Conservation (phyloP, 2,888 invertebrate species). For the Cheilosia urbana region DNA sequence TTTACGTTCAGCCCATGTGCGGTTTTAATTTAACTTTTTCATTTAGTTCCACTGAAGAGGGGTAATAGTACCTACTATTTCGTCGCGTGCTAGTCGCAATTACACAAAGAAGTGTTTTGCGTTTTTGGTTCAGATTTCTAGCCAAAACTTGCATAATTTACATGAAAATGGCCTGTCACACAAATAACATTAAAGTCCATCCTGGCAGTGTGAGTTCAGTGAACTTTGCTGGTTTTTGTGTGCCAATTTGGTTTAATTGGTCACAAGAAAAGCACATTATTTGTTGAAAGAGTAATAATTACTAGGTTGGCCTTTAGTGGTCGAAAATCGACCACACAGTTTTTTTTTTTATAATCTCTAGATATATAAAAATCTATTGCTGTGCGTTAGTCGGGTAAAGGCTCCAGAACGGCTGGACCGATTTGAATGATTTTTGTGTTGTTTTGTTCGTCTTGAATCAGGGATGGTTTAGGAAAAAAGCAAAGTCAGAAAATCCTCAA, state of each 20-base stretch:
- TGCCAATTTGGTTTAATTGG: not conserved
- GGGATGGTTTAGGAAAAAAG: no score
- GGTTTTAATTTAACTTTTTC: constrained; percentile 53
- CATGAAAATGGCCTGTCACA: constrained; percentile 35
- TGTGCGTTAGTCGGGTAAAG: no score
- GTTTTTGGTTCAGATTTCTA: constrained; percentile 25
- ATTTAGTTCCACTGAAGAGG: constrained; percentile 10
- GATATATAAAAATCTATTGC: no score
- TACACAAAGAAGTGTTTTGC: constrained; percentile 41
- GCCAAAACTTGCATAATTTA: constrained; percentile 26
- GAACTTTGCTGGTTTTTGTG: not conserved
- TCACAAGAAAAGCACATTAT: not conserved
- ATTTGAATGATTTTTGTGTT: no score
- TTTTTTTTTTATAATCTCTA: no score
- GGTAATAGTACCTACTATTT: constrained; percentile 1
- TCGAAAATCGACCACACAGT: no score
- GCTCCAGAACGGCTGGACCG: no score
- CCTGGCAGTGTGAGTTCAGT: constrained; percentile 33
- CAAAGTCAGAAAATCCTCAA: no score
- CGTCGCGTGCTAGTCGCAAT: constrained; percentile 55
- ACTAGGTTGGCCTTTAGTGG: no score
- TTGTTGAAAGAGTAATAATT: no score
- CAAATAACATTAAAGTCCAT: not conserved
- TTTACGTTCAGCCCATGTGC: constrained; percentile 28
- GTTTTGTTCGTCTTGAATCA: no score